These are phyloP conservation scores for Enoplosus armatus DNA, from an alignment of 2,797 vertebrate species.

Conservation along the genomic window DNA sequence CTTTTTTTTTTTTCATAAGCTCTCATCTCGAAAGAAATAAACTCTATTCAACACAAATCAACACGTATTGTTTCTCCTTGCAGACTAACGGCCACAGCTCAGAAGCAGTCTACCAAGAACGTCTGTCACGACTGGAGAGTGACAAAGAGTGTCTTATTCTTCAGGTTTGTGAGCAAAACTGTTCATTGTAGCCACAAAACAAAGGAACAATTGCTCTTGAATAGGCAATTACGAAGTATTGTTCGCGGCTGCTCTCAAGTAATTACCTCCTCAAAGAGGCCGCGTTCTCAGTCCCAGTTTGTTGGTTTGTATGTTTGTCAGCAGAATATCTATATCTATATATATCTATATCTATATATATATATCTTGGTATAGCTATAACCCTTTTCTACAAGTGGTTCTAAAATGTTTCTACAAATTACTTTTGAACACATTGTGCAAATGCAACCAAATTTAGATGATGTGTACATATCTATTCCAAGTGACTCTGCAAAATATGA, in stretches of 20 bases:
- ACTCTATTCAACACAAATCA: constrained; percentile 13
- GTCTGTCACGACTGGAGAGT: constrained; percentile 93
- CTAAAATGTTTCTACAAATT: too few species aligned
- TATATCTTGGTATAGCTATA: background rate
- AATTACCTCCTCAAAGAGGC: background rate
- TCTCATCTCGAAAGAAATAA: background rate
- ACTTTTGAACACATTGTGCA: background rate
- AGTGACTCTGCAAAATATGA: background rate
- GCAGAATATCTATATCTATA: too few species aligned
- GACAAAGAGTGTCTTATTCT: constrained; percentile 98
- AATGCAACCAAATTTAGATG: background rate
- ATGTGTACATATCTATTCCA: background rate
- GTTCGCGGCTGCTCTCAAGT: background rate
- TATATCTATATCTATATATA: too few species aligned
- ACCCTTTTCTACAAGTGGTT: background rate
- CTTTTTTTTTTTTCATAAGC: background rate
- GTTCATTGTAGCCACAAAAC: background rate
- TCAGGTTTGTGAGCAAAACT: constrained; percentile 85
- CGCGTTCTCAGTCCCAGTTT: background rate
- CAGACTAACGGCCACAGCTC: constrained; percentile 93
- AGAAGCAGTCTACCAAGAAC: constrained; percentile 91
- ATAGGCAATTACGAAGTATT: constrained; percentile 24
- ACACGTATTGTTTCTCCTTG: constrained; percentile 49
- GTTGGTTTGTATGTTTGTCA: constrained; percentile 2
- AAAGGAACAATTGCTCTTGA: background rate